These are phyloP conservation scores for Julus scanicus DNA, from an alignment of 2,888 invertebrate species.

Conservation along the genomic window DNA sequence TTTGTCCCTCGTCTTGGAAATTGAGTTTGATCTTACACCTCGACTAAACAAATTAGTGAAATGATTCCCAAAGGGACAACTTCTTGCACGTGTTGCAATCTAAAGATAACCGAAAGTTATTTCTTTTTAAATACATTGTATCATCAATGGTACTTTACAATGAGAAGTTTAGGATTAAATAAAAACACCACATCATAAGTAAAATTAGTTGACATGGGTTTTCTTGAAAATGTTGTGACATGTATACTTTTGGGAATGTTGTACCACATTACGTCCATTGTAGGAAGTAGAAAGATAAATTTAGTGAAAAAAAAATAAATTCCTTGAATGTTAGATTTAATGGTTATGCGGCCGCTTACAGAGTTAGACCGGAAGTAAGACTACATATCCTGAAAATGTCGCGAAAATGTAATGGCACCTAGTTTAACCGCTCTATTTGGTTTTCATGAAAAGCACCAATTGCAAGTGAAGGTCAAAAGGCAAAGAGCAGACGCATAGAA, in stretches of 20 bases:
- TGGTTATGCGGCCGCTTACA: background rate
- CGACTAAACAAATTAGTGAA: background rate
- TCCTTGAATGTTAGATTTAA: background rate
- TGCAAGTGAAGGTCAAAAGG: background rate
- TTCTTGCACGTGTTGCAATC: constrained; percentile 28
- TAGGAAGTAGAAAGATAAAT: background rate
- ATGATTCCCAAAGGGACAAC: background rate
- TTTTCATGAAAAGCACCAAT: background rate
- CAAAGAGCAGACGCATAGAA: background rate
- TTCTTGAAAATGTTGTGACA: background rate
- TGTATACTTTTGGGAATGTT: background rate
- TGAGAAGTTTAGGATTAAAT: too few relatives aligned
- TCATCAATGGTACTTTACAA: too few relatives aligned
- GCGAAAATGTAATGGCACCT: background rate
- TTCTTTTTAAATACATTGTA: too few relatives aligned
- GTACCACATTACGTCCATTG: background rate
- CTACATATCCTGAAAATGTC: background rate
- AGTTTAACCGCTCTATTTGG: background rate
- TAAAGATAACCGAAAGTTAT: background rate
- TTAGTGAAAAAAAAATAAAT: background rate
- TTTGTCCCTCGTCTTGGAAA: background rate
- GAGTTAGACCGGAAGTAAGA: background rate
- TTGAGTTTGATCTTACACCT: background rate
- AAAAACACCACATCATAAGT: too few relatives aligned
- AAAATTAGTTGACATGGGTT: too few relatives aligned